These are phyloP conservation scores for Mastomys natalensis DNA, from an alignment of 2,113 vertebrate genomes.

Conservation along the genomic window DNA sequence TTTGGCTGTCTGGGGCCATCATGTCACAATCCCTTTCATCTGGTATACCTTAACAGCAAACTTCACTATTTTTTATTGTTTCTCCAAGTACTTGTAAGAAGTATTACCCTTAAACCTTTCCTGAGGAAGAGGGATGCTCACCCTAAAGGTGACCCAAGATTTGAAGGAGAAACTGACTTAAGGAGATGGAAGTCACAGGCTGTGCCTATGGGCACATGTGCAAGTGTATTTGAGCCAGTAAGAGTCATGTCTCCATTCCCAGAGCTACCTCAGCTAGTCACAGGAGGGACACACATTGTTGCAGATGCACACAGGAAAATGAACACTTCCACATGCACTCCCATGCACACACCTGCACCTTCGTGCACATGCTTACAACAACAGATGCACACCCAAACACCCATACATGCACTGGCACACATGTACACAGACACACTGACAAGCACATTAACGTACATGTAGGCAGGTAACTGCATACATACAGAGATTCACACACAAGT, in stretches of 20 bases:
- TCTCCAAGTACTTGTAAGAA: neutral
- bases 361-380: neutral
- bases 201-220: no score
- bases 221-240: neutral
- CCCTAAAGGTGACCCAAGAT: neutral
- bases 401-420: neutral
- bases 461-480: neutral
- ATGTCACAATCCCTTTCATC: neutral
- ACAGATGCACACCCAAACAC: neutral
- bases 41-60: neutral
- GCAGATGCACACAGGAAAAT: neutral
- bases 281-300: neutral
- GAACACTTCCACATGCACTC: neutral
- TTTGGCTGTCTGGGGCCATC: accelerated
- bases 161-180: no score
- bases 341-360: neutral
- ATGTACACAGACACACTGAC: neutral
- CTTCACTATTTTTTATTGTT: neutral
- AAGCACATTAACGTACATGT: neutral
- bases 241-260: neutral
- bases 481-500: neutral
- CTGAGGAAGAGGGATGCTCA: no score
- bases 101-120: no score
- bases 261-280: neutral
- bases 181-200: accelerated